phyloP scores from a whole-genome alignment of 2,113 vertebrate species.

The Struthidea cinerea region DNA sequence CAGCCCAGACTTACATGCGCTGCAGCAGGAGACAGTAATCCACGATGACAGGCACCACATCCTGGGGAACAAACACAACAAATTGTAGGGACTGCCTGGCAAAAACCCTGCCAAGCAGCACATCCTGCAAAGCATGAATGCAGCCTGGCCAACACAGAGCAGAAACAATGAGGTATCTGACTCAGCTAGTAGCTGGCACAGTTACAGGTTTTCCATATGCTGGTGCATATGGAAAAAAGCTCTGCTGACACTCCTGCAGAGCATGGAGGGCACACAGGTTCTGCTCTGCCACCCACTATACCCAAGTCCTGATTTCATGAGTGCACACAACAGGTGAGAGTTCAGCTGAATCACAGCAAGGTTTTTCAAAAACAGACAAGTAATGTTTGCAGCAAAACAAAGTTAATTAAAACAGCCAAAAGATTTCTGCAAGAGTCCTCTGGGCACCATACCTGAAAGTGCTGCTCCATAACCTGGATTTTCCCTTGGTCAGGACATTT shows the following conservation, averaged over 20 bases:
- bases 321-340: neutral
- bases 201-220: neutral
- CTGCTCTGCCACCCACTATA: neutral
- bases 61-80: constrained; percentile 70
- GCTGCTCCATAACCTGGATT: constrained; percentile 94
- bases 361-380: neutral
- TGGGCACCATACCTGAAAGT: constrained; percentile 82
- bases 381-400: neutral
- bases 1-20: constrained; percentile 80
- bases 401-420: neutral
- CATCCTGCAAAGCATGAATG: neutral
- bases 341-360: neutral
- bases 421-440: neutral
- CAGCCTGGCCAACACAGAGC: neutral
- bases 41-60: constrained; percentile 87
- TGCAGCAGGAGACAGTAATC: constrained; percentile 94
- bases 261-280: neutral
- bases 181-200: neutral
- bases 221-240: neutral
- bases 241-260: neutral
- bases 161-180: neutral
- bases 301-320: neutral
- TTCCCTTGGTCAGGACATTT: constrained; percentile 95
- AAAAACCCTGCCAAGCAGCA: neutral
- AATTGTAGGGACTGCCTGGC: neutral